Conservation (phyloP, 2,797 vertebrate genomes). For the Cyclopterus lumpus region DNA sequence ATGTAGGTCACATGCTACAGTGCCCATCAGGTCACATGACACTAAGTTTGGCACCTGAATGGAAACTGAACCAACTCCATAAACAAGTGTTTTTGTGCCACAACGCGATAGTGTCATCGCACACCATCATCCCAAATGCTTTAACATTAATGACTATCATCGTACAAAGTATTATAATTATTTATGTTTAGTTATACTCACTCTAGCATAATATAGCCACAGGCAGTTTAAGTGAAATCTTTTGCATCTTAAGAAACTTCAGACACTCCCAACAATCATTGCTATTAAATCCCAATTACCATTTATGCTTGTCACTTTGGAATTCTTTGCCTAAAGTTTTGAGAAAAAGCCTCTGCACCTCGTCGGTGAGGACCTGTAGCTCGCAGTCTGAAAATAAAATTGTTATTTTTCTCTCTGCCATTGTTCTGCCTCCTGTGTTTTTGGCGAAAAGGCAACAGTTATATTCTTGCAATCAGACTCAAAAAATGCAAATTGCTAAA, state of each 20-base stretch:
- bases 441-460: background rate
- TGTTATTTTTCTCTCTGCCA: background rate
- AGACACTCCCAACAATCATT: background rate
- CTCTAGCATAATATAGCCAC: background rate
- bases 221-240: background rate
- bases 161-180: background rate
- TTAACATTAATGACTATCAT: background rate
- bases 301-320: background rate
- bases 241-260: background rate
- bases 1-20: constrained; percentile 53
- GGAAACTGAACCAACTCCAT: background rate
- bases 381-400: background rate
- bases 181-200: background rate
- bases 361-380: background rate
- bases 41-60: constrained; percentile 23
- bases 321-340: background rate
- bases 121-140: background rate
- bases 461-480: background rate
- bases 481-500: too few species aligned
- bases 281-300: too few species aligned
- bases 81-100: background rate
- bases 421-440: background rate
- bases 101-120: background rate
- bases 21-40: constrained; percentile 50
- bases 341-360: background rate